phyloP scores from a whole-genome alignment of 1,140 invertebrate species.

The Leptestheria dahalacensis region DNA sequence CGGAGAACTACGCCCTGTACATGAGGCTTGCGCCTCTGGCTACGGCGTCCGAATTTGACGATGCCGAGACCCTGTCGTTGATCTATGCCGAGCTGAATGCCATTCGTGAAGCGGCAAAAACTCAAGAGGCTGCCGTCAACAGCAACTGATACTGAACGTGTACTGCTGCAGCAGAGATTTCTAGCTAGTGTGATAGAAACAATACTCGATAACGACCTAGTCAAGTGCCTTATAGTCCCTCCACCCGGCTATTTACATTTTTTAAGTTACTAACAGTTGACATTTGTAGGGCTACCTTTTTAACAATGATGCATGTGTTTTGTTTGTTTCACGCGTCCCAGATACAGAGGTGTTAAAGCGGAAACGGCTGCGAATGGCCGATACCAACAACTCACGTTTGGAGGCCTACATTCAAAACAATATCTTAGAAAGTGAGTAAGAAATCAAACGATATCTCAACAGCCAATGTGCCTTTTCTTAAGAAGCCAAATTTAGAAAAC shows the following conservation, averaged over 20 bases:
- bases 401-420: constrained; percentile 12
- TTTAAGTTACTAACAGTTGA: background rate
- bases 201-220: background rate
- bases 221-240: background rate
- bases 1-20: constrained; percentile 70
- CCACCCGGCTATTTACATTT: too few species aligned
- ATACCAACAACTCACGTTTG: constrained; percentile 15
- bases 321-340: constrained; percentile 7
- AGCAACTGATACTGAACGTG: constrained; percentile 3
- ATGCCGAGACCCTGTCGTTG: constrained; percentile 28
- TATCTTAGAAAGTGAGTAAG: constrained; percentile 15
- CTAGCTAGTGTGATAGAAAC: background rate
- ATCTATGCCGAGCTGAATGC: constrained; percentile 14
- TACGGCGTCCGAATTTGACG: constrained; percentile 69
- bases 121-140: background rate
- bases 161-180: too few species aligned
- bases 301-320: background rate
- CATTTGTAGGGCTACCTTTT: background rate
- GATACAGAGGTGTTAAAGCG: constrained; percentile 19
- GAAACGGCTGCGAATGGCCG: constrained; percentile 19
- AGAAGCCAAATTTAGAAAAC: too few species aligned
- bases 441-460: background rate
- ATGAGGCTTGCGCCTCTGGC: constrained; percentile 66
- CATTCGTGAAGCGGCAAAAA: background rate
- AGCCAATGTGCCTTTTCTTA: too few species aligned